Base-by-base conservation (phyloP, 1,140 invertebrate genomes). In the Drosophila elegans region DNA sequence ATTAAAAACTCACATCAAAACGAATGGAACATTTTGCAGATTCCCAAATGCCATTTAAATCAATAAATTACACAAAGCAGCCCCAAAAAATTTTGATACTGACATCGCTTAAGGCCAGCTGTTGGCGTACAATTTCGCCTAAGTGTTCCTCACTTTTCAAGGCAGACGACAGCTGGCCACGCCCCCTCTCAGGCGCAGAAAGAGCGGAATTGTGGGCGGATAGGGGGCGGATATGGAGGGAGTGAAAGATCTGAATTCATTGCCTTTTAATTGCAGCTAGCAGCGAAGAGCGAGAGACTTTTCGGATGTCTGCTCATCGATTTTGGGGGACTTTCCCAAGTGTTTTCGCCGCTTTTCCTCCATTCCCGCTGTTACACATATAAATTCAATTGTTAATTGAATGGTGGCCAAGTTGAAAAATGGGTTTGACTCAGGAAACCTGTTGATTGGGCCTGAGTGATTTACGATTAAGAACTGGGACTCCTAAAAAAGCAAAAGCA, bases 201-300 rank as follows among this genome's bases (percentile, higher is more conserved):
- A 49, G 39, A 34, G 49, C 25, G 48, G 29, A 5, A 36, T 25
- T 39, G 51, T 46, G 29, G 25, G 16, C 36, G 29, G 32, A 42
- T 44, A 11, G 36, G 21, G 38, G 46, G 41, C 4, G 44, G 44
- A 39, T 25, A 13, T 25, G 16, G 25, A 27, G 48, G 56, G 0
- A 46, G 34, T 32, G 21, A 55, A 51, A 57, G 71, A 76, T 48
- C 61, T 68, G 76, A 89, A 89, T 89, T 89, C 83, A 89, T 89
- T 78, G 84, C 77, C 80, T 89, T 89, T 89, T 89, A 89, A 89
- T 89, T 89, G 85, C 85, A 89, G 68, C 69, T 89, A 84, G 84
- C 84, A 89, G 77, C 64, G 68, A 54, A 56, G 88, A 82, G 48
- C 78, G 77, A 55, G 45, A 57, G 59, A 83, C 78, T 88, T 85